Percentiles rank a stretch among this genome's conserved stretches.
Evolutionary conservation across 2,113 vertebrate species (phyloP).

Genomic region (Diphyllodes magnificus): DNA sequence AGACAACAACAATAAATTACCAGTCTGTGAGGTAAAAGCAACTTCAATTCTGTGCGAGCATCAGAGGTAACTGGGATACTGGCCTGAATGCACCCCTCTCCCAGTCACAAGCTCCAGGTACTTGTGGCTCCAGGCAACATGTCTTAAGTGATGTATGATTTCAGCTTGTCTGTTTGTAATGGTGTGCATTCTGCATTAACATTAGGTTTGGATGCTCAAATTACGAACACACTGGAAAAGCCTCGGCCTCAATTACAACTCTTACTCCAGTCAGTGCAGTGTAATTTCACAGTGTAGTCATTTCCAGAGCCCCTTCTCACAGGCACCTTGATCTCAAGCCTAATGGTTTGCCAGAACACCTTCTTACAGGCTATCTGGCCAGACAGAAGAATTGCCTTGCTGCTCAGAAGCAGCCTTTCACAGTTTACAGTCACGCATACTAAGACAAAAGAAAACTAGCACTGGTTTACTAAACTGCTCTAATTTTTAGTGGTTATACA

Average conservation of each 20-base stretch:
- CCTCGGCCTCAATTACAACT: not conserved
- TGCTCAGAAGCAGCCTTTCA: not conserved
- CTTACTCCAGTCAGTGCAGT: not conserved
- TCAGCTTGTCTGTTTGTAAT: not conserved
- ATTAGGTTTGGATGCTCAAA: not conserved
- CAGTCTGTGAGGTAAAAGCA: not conserved
- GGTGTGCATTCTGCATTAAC: not conserved
- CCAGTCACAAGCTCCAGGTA: not conserved
- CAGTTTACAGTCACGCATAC: not conserved
- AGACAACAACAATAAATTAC: not conserved
- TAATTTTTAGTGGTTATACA: not conserved
- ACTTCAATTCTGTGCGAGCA: not conserved
- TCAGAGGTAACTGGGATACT: not conserved
- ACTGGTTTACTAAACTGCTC: not conserved
- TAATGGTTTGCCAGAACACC: not conserved
- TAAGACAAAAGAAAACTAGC: not conserved
- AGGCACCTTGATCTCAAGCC: not conserved
- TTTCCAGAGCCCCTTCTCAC: not conserved
- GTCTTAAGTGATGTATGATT: not conserved
- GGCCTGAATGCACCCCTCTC: not conserved
- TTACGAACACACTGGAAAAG: not conserved
- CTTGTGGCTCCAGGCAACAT: not conserved
- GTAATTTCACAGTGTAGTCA: not conserved
- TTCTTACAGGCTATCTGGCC: not conserved
- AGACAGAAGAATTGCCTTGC: not conserved